A percentile compares a stretch with the other conserved stretches of the same genome.
Evolutionary conservation across 2,797 vertebrate genomes (phyloP).

Genomic region (Phataginus tetradactyla): DNA sequence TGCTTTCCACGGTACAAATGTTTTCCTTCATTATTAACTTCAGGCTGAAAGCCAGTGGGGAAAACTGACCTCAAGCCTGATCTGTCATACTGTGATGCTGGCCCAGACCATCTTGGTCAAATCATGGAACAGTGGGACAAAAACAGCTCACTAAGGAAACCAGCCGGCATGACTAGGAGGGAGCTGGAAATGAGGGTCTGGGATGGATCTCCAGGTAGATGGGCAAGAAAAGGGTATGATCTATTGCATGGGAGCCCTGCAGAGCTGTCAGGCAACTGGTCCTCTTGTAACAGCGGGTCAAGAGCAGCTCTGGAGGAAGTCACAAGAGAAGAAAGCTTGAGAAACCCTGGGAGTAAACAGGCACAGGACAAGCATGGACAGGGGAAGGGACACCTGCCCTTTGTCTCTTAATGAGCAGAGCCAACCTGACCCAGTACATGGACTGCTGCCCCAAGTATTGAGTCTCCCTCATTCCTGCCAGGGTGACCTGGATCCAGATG

Average conservation of each 20-base stretch:
- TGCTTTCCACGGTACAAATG: background rate
- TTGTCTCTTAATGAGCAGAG: background rate
- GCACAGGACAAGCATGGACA: fast-evolving
- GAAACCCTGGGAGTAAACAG: background rate
- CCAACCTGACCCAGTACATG: background rate
- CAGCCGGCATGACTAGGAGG: background rate
- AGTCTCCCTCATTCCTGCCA: background rate
- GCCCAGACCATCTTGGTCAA: constrained; percentile 21
- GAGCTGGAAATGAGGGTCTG: background rate
- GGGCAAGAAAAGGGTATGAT: background rate
- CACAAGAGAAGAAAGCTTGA: background rate
- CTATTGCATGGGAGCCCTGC: background rate
- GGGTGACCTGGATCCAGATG: background rate
- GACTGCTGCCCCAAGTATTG: background rate
- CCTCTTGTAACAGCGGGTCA: background rate
- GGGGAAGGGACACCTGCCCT: background rate
- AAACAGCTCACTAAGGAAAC: background rate
- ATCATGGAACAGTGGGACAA: background rate
- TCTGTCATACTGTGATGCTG: background rate
- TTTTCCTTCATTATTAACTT: constrained; percentile 61
- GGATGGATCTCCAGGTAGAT: background rate
- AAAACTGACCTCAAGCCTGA: constrained; percentile 3
- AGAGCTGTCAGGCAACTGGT: background rate
- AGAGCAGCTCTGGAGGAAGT: background rate
- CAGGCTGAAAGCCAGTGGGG: constrained; percentile 43